Conservation (phyloP, 2,888 invertebrate genomes). For the Lymantria dispar region DNA sequence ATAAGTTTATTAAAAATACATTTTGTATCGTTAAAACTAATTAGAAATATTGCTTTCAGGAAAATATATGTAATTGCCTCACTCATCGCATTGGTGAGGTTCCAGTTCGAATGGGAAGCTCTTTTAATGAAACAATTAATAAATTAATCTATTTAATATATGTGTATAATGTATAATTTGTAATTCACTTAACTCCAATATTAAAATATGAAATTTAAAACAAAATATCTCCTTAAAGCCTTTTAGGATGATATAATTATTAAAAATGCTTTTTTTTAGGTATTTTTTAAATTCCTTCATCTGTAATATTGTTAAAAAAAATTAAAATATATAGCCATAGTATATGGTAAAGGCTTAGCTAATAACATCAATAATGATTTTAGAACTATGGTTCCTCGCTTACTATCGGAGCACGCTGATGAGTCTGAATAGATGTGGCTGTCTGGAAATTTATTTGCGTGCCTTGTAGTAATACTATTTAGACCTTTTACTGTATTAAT, state of each 20-base stretch:
- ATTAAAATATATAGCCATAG: not conserved
- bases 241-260: conserved; percentile 11
- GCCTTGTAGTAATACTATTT: conserved; percentile 44
- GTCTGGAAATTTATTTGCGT: conserved; percentile 47
- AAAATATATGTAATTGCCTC: conserved; percentile 68
- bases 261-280: not conserved
- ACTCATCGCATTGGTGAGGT: conserved; percentile 48
- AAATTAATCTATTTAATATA: conserved; percentile 5
- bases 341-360: not conserved
- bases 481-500: conserved; percentile 13
- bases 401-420: conserved; percentile 3
- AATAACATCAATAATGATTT: too few species aligned
- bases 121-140: conserved; percentile 18
- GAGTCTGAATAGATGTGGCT: conserved; percentile 13
- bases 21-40: too few species aligned
- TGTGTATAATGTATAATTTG: conserved; percentile 11
- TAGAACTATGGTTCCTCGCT: not conserved
- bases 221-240: too few species aligned
- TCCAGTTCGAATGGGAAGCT: conserved; percentile 47
- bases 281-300: not conserved
- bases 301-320: not conserved
- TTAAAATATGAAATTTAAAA: conserved; percentile 10
- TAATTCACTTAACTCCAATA: conserved; percentile 15
- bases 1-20: not conserved
- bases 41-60: conserved; percentile 52